Evolutionary conservation across 2,797 vertebrate genomes (phyloP).

Genomic region (Bradypodion pumilum): DNA sequence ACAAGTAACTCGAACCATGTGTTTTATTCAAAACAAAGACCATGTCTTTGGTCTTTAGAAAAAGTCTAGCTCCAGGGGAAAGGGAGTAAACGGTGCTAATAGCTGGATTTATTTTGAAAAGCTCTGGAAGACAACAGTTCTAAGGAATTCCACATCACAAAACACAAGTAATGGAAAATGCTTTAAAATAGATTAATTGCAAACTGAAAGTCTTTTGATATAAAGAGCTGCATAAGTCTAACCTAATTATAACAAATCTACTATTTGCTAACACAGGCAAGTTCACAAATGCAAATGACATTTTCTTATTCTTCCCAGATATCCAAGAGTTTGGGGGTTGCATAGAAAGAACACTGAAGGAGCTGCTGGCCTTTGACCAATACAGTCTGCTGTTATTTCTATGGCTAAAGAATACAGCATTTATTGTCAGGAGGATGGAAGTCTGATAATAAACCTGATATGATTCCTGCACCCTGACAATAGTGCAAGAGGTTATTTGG

Average conservation of each 20-base stretch:
- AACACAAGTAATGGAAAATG: slow-evolving; percentile 47
- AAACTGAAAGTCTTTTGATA: slow-evolving; percentile 9
- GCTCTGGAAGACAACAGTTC: slow-evolving; percentile 42
- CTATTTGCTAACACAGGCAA: background rate
- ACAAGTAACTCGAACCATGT: slow-evolving; percentile 52
- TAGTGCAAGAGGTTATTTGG: background rate
- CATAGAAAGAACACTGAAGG: background rate
- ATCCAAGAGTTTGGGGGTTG: background rate
- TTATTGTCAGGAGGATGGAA: background rate
- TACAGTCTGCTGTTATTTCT: background rate
- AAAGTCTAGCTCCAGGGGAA: slow-evolving; percentile 49
- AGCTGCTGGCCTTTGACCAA: background rate
- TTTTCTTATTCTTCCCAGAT: background rate
- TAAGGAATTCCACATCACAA: slow-evolving; percentile 49
- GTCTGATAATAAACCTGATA: background rate
- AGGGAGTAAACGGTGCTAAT: slow-evolving; percentile 54
- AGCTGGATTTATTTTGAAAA: slow-evolving; percentile 64
- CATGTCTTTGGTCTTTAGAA: slow-evolving; percentile 48
- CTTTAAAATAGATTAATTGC: slow-evolving; percentile 33
- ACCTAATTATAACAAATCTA: slow-evolving; percentile 22
- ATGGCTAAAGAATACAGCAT: background rate
- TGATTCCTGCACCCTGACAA: background rate
- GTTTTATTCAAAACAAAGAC: slow-evolving; percentile 31
- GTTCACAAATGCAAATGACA: background rate
- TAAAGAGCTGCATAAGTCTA: slow-evolving; percentile 10